Evolutionary conservation across 2,113 vertebrate species (phyloP).

Genomic region (Nerophis ophidion): DNA sequence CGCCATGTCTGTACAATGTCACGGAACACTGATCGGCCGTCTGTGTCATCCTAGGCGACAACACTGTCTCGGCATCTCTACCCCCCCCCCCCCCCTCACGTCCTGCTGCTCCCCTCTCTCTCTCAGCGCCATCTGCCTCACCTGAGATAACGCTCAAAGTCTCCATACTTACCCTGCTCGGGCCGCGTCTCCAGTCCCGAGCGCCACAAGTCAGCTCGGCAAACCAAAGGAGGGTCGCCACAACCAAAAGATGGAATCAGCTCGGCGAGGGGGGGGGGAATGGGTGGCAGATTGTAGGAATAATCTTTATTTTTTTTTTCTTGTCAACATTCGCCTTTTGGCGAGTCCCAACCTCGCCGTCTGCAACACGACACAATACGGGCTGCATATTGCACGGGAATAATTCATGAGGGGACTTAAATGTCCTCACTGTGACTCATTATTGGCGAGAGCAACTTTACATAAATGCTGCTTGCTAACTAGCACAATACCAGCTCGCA

Average conservation of each 20-base stretch:
- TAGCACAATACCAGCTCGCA: too few relatives aligned
- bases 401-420: conserved; percentile 31
- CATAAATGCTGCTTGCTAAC: not conserved
- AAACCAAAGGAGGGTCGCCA: conserved; percentile 10
- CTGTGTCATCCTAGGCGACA: conserved; percentile 40
- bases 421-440: conserved; percentile 4
- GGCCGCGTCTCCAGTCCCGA: conserved; percentile 34
- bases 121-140: conserved; percentile 11
- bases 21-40: conserved; percentile 19
- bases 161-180: conserved; percentile 5
- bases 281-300: conserved; percentile 37
- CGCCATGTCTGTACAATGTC: conserved; percentile 30
- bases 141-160: conserved; percentile 18
- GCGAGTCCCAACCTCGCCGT: conserved; percentile 1
- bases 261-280: conserved; percentile 50
- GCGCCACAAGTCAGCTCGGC: conserved; percentile 31
- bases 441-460: not conserved
- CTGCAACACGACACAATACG: conserved; percentile 22
- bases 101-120: not conserved
- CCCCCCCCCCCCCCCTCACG: not conserved
- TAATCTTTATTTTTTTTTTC: conserved; percentile 4
- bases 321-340: not conserved
- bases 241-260: conserved; percentile 37
- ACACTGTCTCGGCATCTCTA: conserved; percentile 7
- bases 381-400: conserved; percentile 11